phyloP scores from a whole-genome alignment of 2,888 invertebrate genomes.

The Choristoneura rosaceana region DNA sequence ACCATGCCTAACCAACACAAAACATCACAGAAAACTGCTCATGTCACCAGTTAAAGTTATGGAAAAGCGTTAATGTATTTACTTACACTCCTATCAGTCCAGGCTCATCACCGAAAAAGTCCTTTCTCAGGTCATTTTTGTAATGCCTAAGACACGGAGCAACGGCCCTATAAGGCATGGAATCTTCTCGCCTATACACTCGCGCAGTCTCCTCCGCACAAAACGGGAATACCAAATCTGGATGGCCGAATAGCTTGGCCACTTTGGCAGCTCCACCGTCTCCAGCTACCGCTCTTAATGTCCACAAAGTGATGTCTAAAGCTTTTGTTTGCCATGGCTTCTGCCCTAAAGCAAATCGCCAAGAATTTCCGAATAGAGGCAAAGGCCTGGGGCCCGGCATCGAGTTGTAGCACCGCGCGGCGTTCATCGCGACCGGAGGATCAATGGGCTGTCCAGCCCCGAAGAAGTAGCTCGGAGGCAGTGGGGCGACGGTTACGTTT shows the following conservation, averaged over 20 bases:
- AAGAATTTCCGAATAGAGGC: slow-evolving; percentile 91
- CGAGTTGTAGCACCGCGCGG: slow-evolving; percentile 84
- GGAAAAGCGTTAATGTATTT: slow-evolving; percentile 25
- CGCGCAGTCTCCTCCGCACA: slow-evolving; percentile 90
- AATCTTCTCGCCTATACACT: slow-evolving; percentile 89
- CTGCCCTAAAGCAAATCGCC: slow-evolving; percentile 89
- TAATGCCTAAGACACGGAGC: slow-evolving; percentile 91
- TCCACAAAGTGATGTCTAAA: slow-evolving; percentile 80
- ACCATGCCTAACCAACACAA: slow-evolving; percentile 88
- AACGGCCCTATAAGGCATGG: slow-evolving; percentile 89
- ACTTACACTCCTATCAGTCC: slow-evolving; percentile 92
- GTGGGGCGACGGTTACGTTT: slow-evolving; percentile 76
- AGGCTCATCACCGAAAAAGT: slow-evolving; percentile 89
- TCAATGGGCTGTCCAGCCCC: slow-evolving; percentile 69
- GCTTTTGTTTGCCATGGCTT: slow-evolving; percentile 83
- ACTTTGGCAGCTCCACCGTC: slow-evolving; percentile 86
- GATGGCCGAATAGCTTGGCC: slow-evolving; percentile 90
- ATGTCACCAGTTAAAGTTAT: not conserved
- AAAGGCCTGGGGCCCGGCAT: slow-evolving; percentile 91
- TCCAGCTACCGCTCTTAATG: slow-evolving; percentile 77
- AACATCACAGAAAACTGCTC: slow-evolving; percentile 20
- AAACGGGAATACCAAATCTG: slow-evolving; percentile 90
- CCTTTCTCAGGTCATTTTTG: slow-evolving; percentile 88
- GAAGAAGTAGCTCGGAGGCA: slow-evolving; percentile 56
- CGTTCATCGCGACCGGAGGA: slow-evolving; percentile 69